Evolutionary conservation across 2,888 invertebrate species (phyloP).

Genomic region (Ectropis crepuscularia): DNA sequence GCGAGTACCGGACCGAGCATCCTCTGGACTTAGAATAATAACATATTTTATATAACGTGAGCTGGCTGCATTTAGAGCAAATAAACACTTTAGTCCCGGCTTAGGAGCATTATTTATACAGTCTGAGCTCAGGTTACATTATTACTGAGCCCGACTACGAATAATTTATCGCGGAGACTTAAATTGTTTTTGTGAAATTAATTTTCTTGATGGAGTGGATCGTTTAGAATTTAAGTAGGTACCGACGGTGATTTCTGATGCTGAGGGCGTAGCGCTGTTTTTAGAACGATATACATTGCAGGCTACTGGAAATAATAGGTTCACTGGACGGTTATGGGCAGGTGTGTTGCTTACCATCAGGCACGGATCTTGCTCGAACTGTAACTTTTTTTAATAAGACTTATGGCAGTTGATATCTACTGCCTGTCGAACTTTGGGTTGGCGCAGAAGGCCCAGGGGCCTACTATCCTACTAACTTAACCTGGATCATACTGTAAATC

Average conservation of each 20-base stretch:
- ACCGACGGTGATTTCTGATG: constrained; percentile 42
- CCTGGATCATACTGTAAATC: too few species aligned
- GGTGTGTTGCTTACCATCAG: too few species aligned
- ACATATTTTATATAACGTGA: constrained; percentile 48
- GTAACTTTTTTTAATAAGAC: too few species aligned
- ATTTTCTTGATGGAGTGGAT: constrained; percentile 49
- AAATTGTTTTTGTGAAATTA: constrained; percentile 57
- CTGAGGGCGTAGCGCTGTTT: constrained; percentile 32
- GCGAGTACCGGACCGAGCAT: constrained; percentile 47
- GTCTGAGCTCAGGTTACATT: constrained; percentile 45
- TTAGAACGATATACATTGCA: constrained; percentile 1
- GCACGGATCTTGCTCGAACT: too few species aligned
- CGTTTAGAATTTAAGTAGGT: constrained; percentile 43
- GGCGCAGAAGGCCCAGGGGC: too few species aligned
- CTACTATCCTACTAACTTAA: too few species aligned
- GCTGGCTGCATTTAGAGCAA: constrained; percentile 44
- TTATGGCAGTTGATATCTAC: too few species aligned
- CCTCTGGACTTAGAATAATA: constrained; percentile 52
- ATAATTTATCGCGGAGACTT: constrained; percentile 51
- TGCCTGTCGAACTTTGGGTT: too few species aligned
- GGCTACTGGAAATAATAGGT: too few species aligned
- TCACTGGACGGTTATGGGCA: too few species aligned
- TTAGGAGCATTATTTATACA: constrained; percentile 44
- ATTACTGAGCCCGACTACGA: constrained; percentile 42
- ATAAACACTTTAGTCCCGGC: constrained; percentile 45